Evolutionary conservation across 2,797 vertebrate genomes (phyloP), one percentile per base, ranked within the genome.

Genomic region (Enteromius unitaeniatus): DNA sequence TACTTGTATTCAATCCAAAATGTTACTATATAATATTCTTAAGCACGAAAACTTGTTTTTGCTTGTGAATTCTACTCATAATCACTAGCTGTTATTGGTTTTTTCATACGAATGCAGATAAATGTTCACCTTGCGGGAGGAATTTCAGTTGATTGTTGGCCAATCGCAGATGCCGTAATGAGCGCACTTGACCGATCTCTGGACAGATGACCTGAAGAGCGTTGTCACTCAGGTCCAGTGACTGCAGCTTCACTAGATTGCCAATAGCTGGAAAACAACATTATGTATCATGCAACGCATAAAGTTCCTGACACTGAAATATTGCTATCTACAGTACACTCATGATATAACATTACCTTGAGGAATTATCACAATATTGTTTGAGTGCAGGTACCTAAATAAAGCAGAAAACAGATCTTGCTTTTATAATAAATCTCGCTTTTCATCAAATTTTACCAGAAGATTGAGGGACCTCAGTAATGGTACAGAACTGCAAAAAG

Each of bases 301-400:
- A 6, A 40, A 17, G 45, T 4, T 1, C 14, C 47, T 31, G 77
- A 67, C 17, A 65, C 11, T 3, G 19, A 49, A 47, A 45, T 28
- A 51, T 1, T 26, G 19, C 21, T 67, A 3, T 7, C 23, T 34
- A 13, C 55, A 5, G 21, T 58, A 17, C 28, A 62, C 28, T 64
- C 1, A 47, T 2, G 11, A 8, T 31, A 78, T 80, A 13, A 34
- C 87, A 92, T 94, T 93, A 99, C 98, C 97, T 97, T 98, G 96
- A 10, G 97, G 98, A 94, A 99, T 93, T 89, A 97, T 94, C 85
- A 96, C 95, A 88, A 99, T 97, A 92, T 97, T 99, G 94, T 99
- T 99, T 90, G 98, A 99, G 93, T 98, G 97, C 87, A 99, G 95
- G 93, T 99, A 99, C 90, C 98, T 99, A 79, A 8, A 83, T 88